Conservation (phyloP, 1,140 invertebrate genomes). For the Caenorhabditis brenneri region DNA sequence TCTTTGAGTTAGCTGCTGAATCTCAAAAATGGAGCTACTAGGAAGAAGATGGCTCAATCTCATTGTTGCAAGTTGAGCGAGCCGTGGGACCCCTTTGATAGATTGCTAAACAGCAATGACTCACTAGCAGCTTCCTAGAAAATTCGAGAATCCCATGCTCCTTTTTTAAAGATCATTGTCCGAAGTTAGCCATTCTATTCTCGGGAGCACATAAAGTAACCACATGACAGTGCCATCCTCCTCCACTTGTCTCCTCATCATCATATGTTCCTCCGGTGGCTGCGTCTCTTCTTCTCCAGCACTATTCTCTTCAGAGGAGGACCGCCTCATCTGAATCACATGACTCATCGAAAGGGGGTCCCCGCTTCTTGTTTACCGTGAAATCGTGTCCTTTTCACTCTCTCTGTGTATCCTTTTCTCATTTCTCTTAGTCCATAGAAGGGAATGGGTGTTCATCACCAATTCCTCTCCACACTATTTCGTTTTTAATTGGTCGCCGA, state of each 20-base stretch:
- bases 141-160: too few species aligned
- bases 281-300: neutral
- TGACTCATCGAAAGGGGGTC: neutral
- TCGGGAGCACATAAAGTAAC: neutral
- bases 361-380: slow-evolving; percentile 6
- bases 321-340: slow-evolving; percentile 12
- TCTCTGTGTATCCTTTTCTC: neutral
- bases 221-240: neutral
- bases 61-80: too few species aligned
- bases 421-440: neutral
- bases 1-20: too few species aligned
- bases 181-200: neutral
- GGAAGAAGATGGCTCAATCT: too few species aligned
- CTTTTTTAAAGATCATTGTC: too few species aligned
- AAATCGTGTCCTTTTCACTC: neutral
- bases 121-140: too few species aligned
- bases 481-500: neutral
- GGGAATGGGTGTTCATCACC: too few species aligned
- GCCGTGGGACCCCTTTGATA: too few species aligned
- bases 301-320: neutral
- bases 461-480: too few species aligned
- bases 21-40: too few species aligned
- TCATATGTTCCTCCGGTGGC: neutral
- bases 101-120: too few species aligned
- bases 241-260: neutral